Percentiles rank a stretch among this genome's conserved stretches.
Evolutionary conservation across 2,113 vertebrate species (phyloP).

Genomic region (Mormyrus lacerda): DNA sequence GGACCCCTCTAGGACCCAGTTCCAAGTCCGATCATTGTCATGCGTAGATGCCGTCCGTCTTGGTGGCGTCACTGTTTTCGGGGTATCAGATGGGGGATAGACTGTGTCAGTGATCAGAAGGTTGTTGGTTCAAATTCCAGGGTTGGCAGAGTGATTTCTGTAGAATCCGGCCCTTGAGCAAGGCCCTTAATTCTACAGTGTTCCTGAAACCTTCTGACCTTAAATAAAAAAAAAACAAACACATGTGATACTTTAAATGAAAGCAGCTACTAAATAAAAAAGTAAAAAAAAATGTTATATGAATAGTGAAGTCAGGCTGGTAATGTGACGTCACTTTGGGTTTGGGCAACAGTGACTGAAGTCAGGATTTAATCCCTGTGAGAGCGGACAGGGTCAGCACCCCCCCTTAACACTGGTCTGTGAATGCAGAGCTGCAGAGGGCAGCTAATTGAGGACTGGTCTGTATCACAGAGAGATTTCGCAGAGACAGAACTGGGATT

Average conservation of each 20-base stretch:
- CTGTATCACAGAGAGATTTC: background rate
- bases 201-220: background rate
- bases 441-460: background rate
- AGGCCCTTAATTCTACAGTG: background rate
- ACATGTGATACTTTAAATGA: background rate
- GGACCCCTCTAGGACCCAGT: background rate
- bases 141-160: background rate
- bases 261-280: background rate
- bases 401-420: background rate
- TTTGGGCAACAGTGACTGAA: background rate
- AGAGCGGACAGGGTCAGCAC: background rate
- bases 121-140: background rate
- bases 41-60: background rate
- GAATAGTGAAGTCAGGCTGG: background rate
- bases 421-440: background rate
- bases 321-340: background rate
- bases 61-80: background rate
- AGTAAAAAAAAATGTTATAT: background rate
- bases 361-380: background rate
- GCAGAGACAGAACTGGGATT: background rate
- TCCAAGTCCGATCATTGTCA: background rate
- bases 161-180: background rate
- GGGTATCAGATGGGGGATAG: background rate
- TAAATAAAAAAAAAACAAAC: background rate
- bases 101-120: background rate